phyloP scores from a whole-genome alignment of 1,140 invertebrate species.

The Akabosia matsudoensis region DNA sequence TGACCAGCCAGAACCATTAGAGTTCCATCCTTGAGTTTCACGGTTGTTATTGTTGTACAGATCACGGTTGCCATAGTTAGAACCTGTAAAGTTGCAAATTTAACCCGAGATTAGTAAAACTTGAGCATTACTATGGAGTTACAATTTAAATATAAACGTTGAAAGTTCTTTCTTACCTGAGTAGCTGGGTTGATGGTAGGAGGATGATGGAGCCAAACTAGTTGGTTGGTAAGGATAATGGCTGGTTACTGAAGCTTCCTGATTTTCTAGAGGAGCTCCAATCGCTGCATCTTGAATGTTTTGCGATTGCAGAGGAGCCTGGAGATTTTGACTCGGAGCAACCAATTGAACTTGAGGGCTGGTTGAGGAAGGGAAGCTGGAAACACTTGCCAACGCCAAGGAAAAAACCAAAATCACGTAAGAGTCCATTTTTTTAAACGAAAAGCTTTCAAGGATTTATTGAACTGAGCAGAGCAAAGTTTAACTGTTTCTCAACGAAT shows the following conservation, averaged over 20 bases:
- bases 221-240: slow-evolving; percentile 15
- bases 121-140: not conserved
- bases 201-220: not conserved
- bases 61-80: not conserved
- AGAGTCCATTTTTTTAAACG: not conserved
- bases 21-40: not conserved
- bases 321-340: not conserved
- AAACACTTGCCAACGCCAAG: not conserved
- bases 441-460: not conserved
- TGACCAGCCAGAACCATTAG: not conserved
- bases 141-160: not conserved
- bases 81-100: not conserved
- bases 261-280: not conserved
- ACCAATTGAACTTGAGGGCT: not conserved
- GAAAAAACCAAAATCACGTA: not conserved
- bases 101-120: not conserved
- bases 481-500: not conserved
- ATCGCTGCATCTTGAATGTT: not conserved
- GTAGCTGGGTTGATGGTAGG: not conserved
- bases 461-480: not conserved
- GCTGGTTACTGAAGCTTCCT: not conserved
- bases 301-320: not conserved
- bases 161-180: no score
- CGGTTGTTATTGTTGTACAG: slow-evolving; percentile 4
- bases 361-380: not conserved